Evolutionary conservation across 2,888 invertebrate genomes (phyloP).

Genomic region (Watsonalla binaria): DNA sequence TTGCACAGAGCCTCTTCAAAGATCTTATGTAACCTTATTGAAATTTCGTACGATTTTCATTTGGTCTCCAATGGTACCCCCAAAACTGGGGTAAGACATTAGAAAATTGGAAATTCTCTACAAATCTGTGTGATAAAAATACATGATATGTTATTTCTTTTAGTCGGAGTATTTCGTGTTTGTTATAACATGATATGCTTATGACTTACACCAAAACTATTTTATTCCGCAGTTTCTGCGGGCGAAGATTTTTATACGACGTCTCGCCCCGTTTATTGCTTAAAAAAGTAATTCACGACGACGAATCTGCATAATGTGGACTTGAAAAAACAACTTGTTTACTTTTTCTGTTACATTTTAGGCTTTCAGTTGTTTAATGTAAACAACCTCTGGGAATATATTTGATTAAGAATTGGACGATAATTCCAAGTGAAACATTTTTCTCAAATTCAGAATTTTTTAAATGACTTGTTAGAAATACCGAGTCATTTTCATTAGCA

Average conservation of each 20-base stretch:
- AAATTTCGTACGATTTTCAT: too few relatives aligned
- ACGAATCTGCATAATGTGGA: constrained; percentile 70
- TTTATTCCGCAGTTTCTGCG: constrained; percentile 28
- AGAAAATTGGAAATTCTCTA: too few relatives aligned
- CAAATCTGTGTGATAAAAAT: too few relatives aligned
- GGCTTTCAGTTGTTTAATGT: constrained; percentile 30
- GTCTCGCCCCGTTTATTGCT: constrained; percentile 67
- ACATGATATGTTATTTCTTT: too few relatives aligned
- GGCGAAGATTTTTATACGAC: constrained; percentile 64
- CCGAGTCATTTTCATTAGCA: too few relatives aligned
- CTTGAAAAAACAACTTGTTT: constrained; percentile 62
- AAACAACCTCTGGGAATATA: constrained; percentile 32
- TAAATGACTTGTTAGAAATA: neutral
- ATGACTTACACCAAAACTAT: constrained; percentile 27
- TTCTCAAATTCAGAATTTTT: neutral
- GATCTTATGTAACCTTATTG: too few relatives aligned
- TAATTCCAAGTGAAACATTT: neutral
- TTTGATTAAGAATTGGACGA: neutral
- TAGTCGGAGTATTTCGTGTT: neutral
- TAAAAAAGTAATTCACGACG: constrained; percentile 70
- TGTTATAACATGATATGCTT: neutral
- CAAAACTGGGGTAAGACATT: too few relatives aligned
- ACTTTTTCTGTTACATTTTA: constrained; percentile 23
- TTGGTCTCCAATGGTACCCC: too few relatives aligned
- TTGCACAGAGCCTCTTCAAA: too few relatives aligned